A percentile compares a stretch with the other conserved stretches of the same genome.
Evolutionary conservation across 2,888 invertebrate genomes (phyloP).

Genomic region (Perithous albicinctus): DNA sequence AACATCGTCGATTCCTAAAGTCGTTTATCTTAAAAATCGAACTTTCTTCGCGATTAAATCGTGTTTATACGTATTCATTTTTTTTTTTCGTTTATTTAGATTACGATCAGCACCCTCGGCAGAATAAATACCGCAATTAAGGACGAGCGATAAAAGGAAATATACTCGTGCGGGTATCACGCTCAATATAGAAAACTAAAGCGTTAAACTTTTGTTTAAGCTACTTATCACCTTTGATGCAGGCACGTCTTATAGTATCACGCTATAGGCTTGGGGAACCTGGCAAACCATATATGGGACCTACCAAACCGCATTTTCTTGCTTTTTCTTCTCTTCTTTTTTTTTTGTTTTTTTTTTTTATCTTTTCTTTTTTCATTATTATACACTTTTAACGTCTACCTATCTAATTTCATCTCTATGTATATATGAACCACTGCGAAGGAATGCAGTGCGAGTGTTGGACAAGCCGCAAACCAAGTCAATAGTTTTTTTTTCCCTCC

Average conservation of each 20-base stretch:
- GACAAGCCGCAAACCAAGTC: slow-evolving; percentile 64
- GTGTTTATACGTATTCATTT: slow-evolving; percentile 41
- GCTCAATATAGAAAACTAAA: slow-evolving; percentile 81
- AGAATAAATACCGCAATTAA: slow-evolving; percentile 68
- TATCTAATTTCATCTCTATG: slow-evolving; percentile 67
- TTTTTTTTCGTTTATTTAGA: slow-evolving; percentile 36
- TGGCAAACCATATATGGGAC: slow-evolving; percentile 77
- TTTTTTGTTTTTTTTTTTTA: too few relatives aligned
- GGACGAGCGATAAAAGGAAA: slow-evolving; percentile 68
- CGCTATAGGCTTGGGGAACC: slow-evolving; percentile 81
- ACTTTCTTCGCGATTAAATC: slow-evolving; percentile 56
- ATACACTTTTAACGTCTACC: slow-evolving; percentile 68
- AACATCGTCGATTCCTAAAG: too few relatives aligned
- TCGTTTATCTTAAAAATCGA: slow-evolving; percentile 61
- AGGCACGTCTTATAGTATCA: slow-evolving; percentile 85
- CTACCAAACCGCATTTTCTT: slow-evolving; percentile 69
- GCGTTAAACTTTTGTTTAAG: slow-evolving; percentile 73
- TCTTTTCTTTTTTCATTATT: slow-evolving; percentile 58
- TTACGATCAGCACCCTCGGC: slow-evolving; percentile 67
- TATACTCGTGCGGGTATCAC: slow-evolving; percentile 66
- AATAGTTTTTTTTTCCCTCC: slow-evolving; percentile 43
- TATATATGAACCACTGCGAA: slow-evolving; percentile 59
- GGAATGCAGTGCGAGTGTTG: slow-evolving; percentile 56
- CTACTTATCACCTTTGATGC: slow-evolving; percentile 80
- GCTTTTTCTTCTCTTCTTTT: slow-evolving; percentile 45